phyloP scores from a whole-genome alignment of 2,888 invertebrate species.

The Chironomus tentans region DNA sequence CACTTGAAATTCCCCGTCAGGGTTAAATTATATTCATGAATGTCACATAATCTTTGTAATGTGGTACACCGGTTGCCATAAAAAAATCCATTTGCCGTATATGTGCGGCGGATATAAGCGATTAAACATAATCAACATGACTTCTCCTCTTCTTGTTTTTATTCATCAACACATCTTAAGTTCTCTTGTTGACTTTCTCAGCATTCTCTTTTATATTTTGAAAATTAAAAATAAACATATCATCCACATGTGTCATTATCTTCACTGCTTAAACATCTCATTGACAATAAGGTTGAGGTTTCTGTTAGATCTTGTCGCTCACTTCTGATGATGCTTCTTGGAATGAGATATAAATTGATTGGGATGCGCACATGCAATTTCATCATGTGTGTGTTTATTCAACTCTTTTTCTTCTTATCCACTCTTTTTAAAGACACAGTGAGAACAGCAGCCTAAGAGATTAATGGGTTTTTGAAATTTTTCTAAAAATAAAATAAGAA shows the following conservation, averaged over 20 bases:
- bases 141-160: not conserved
- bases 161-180: not conserved
- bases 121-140: slow-evolving; percentile 4
- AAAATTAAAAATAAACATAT: not conserved
- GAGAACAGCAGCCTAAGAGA: not conserved
- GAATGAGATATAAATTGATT: too few species aligned
- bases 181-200: not conserved
- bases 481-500: not conserved
- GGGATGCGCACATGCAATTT: too few species aligned
- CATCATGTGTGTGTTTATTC: too few species aligned
- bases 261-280: too few species aligned
- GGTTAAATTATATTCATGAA: not conserved
- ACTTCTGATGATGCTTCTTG: too few species aligned
- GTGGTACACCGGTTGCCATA: not conserved
- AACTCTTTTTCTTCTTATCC: too few species aligned
- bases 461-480: not conserved
- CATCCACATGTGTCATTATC: not conserved
- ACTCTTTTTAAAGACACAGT: too few species aligned
- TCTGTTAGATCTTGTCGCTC: too few species aligned
- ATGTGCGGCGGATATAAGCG: not conserved
- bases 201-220: not conserved
- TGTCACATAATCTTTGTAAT: not conserved
- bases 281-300: too few species aligned
- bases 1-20: too few species aligned
- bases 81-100: not conserved